Evolutionary conservation across 2,888 invertebrate genomes (phyloP), one percentile per base, ranked within the genome.

Genomic region (Idaea dimidiata): DNA sequence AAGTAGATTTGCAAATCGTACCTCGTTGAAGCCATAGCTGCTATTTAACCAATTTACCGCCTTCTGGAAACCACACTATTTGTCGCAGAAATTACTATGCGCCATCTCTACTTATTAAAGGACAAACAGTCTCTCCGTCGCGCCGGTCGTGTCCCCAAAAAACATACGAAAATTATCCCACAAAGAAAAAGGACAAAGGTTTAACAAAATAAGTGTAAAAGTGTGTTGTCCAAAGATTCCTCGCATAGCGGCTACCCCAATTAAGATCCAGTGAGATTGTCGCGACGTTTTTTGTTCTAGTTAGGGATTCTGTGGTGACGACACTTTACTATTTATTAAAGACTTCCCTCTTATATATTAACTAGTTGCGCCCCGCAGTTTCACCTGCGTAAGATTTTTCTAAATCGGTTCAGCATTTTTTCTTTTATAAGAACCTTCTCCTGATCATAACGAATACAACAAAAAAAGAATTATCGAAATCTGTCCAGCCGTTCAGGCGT

Each of bases 221-320:
- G 43, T 43, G 43, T 43, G 57, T 58, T 54, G 58, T 62, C 59
- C 66, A 60, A 66, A 63, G 67, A 88, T 89, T 81, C 89, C 84
- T 65, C 70, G 79, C 82, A 89, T 90, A 77, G 82, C 84, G 73
- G 58, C 67, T 72, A 72, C 78, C 79, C 88, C 89, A 89, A 90
- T 89, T 88, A 89, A 89, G 89, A 89, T 89, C 87, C 83, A 80
- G 81, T 80, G 80, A 86, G 89, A 89, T 89, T 88, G 88, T 89
- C 85, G 62, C 17, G 72, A 78, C 82, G 82, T 85, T 86, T 73
- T 71, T 71, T 72, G 69, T 67, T 65, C 61, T 60, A 70, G 71
- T 67, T 67, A 60, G 62, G 43, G 57, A 3, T 7, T 17, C 59
- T 18, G 33, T 17, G 54, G 69, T 65, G 65, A 60, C 62, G 59